Evolutionary conservation across 2,797 vertebrate genomes (phyloP), one percentile per base, ranked within the genome.

Genomic region (Rhinatrema bivittatum): DNA sequence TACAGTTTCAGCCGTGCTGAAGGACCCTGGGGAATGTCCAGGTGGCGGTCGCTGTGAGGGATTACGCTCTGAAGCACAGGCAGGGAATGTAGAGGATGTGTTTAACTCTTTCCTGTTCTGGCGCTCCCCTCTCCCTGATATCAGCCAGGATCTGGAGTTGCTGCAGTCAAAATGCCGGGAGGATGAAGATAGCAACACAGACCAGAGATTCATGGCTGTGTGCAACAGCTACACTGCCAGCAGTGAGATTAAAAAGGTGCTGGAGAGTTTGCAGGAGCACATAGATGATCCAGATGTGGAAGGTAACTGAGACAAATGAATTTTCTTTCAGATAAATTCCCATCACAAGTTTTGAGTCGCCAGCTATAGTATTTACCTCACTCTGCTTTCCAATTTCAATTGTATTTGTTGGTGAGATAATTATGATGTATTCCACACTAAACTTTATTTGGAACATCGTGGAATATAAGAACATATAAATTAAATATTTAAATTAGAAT

Each of bases 91-190:
- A 2, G 78, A 86, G 3, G 84, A 90, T 3, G 49, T 72, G 37
- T 92, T 91, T 65, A 87, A 65, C 65, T 84, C 84, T n/a, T 91
- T 91, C 50, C 61, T 87, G 12, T 91, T 86, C 34, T 94, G 94
- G 93, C 81, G 83, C 45, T 69, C 85, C 58, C 89, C 87, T 36
- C 78, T 94, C 57, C 90, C 90, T 28, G 90, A 95, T 56, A 88
- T 91, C 17, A 96, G 83, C 15, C 74, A 80, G 36, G 91, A 94
- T 24, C 56, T 92, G 46, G 87, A 91, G 65, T 56, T 87, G 45
- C 69, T 94, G 35, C 84, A 56, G 47, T 69, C 68, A 36, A 65
- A 66, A 32, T 61, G 56, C 11, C 63, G 69, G 38, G 56, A 46
- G 5, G 61, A 35, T 32, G 66, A 62, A 16, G 46, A 58, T 2